Conservation (phyloP, 2,888 invertebrate species). For the Erebia ligea region DNA sequence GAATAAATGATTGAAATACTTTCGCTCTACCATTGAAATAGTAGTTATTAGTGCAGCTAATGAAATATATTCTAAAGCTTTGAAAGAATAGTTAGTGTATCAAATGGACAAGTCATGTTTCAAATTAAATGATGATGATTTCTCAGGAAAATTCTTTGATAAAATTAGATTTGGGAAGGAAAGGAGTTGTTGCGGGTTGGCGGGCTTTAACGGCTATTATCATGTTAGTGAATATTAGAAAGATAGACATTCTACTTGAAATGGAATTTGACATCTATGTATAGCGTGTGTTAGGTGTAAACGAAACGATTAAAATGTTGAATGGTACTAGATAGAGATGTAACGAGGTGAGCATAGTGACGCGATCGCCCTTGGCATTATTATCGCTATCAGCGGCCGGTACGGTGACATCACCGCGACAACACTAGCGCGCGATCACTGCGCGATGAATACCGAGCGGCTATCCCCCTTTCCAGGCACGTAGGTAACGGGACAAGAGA, state of each 20-base stretch:
- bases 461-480: constrained; percentile 3
- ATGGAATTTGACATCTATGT: too few relatives aligned
- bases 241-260: too few relatives aligned
- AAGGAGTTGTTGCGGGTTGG: too few relatives aligned
- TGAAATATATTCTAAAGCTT: background rate
- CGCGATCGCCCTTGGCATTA: constrained; percentile 70
- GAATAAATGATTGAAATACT: constrained; percentile 16
- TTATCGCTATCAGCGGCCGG: constrained; percentile 48
- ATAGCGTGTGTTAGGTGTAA: too few relatives aligned
- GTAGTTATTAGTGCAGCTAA: background rate
- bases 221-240: too few relatives aligned
- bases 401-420: constrained; percentile 47
- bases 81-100: background rate
- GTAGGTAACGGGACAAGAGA: background rate
- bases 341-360: constrained; percentile 34
- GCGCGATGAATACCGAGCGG: constrained; percentile 2
- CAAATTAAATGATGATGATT: too few relatives aligned
- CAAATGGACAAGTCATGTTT: background rate
- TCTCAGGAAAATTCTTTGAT: too few relatives aligned
- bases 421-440: constrained; percentile 7
- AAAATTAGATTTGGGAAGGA: too few relatives aligned
- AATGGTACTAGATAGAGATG: background rate
- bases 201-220: too few relatives aligned
- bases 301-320: too few relatives aligned
- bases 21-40: background rate